Conservation (phyloP, 2,888 invertebrate genomes). For the Prosopocoilus inquinatus region DNA sequence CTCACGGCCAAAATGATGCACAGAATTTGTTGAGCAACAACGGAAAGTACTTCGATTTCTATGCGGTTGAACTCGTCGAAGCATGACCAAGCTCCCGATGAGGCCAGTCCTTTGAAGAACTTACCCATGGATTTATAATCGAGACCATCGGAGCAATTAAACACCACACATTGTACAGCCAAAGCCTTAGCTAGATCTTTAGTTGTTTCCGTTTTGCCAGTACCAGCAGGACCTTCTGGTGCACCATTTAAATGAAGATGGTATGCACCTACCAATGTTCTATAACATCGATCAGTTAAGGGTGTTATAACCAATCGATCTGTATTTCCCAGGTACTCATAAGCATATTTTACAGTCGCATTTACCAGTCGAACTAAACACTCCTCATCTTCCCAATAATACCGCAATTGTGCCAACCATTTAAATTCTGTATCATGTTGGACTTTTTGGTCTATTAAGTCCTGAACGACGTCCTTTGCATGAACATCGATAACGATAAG, state of each 20-base stretch:
- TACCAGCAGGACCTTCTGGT: slow-evolving; percentile 82
- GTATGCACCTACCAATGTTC: slow-evolving; percentile 80
- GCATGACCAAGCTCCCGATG: slow-evolving; percentile 84
- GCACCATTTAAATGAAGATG: slow-evolving; percentile 83
- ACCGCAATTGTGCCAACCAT: slow-evolving; percentile 78
- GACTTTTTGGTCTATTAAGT: slow-evolving; percentile 63
- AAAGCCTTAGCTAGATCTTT: slow-evolving; percentile 91
- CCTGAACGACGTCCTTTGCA: slow-evolving; percentile 75
- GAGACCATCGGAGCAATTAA: slow-evolving; percentile 83
- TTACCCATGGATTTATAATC: slow-evolving; percentile 87
- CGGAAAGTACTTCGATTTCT: slow-evolving; percentile 80
- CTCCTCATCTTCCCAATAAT: slow-evolving; percentile 70
- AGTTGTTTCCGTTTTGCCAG: slow-evolving; percentile 88
- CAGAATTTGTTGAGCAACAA: slow-evolving; percentile 83
- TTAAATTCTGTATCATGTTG: slow-evolving; percentile 75
- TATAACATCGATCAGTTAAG: slow-evolving; percentile 75
- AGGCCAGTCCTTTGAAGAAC: slow-evolving; percentile 79
- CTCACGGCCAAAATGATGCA: slow-evolving; percentile 77
- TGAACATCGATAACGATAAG: slow-evolving; percentile 84
- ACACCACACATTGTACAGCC: slow-evolving; percentile 87
- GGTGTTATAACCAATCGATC: slow-evolving; percentile 75
- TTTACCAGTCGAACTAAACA: slow-evolving; percentile 74
- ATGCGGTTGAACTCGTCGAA: slow-evolving; percentile 88
- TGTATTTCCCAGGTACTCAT: slow-evolving; percentile 83
- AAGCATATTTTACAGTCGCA: slow-evolving; percentile 75